Conservation (phyloP, 2,113 vertebrate species). For the Myrmecophaga tridactyla region DNA sequence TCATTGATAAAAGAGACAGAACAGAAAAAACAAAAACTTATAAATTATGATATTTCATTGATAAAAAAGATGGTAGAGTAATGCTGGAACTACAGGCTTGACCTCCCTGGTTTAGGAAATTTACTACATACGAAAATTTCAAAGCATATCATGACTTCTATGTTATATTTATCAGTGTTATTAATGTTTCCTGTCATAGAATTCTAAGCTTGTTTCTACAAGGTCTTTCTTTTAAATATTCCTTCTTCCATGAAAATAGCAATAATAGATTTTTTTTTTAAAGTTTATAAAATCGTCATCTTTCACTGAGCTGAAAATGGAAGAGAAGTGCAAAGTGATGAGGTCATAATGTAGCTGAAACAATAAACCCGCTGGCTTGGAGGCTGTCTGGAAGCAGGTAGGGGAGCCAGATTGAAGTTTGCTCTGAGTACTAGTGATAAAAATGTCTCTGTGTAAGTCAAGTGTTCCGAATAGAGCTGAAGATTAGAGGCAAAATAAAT, state of each 20-base stretch:
- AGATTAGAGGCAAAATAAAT: neutral
- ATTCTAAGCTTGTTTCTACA: neutral
- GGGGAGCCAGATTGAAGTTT: neutral
- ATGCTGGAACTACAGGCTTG: neutral
- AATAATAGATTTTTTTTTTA: neutral
- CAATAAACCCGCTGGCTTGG: neutral
- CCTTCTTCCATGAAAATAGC: neutral
- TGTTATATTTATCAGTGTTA: neutral
- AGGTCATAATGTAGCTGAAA: neutral
- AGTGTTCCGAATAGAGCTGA: neutral
- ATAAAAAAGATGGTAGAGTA: neutral
- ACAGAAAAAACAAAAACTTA: neutral
- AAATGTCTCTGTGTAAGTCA: neutral
- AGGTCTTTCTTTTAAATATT: neutral
- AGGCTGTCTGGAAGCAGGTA: neutral
- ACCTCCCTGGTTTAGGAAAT: neutral
- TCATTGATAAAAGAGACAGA: too few relatives aligned
- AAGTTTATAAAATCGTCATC: neutral
- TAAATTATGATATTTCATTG: neutral
- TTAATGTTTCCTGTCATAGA: neutral
- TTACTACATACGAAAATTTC: neutral
- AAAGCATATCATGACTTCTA: neutral
- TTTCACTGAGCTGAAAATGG: neutral
- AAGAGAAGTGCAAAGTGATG: neutral
- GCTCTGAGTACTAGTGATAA: neutral